Percentiles rank a stretch among this genome's conserved stretches.
Conservation (phyloP, 2,888 invertebrate genomes). For the Adelognathus sp. region DNA sequence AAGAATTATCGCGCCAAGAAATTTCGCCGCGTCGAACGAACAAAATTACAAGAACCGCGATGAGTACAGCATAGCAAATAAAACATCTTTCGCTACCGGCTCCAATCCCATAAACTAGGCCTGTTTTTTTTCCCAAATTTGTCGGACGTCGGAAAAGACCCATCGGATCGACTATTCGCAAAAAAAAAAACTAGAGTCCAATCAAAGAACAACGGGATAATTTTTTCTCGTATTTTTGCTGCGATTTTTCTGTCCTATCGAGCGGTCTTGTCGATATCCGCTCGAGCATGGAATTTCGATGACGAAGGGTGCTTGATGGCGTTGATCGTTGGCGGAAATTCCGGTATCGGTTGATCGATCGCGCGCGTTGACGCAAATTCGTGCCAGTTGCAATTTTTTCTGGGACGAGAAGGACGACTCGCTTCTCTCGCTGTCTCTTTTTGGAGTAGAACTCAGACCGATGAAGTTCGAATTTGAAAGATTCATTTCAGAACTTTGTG, state of each 20-base stretch:
- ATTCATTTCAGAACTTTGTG: not conserved
- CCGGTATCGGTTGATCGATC: not conserved
- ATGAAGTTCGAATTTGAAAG: not conserved
- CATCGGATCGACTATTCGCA: not conserved
- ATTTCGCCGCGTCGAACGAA: not conserved
- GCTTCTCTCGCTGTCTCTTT: not conserved
- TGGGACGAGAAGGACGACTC: not conserved
- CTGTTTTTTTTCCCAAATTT: not conserved
- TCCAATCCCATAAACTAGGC: not conserved
- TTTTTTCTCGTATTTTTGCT: not conserved
- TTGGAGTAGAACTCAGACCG: not conserved
- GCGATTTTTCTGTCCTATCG: not conserved
- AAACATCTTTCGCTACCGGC: not conserved
- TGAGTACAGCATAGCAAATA: conserved; percentile 1
- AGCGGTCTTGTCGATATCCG: not conserved
- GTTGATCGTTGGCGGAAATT: not conserved
- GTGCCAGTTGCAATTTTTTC: not conserved
- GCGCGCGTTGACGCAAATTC: not conserved
- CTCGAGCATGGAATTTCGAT: conserved; percentile 23
- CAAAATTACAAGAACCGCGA: not conserved
- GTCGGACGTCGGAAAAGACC: not conserved
- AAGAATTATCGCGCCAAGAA: not conserved
- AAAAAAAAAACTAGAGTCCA: not conserved
- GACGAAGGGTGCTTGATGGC: conserved; percentile 6
- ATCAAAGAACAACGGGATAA: conserved; percentile 17